Evolutionary conservation across 2,888 invertebrate genomes (phyloP).

Genomic region (Cantharis rufa): DNA sequence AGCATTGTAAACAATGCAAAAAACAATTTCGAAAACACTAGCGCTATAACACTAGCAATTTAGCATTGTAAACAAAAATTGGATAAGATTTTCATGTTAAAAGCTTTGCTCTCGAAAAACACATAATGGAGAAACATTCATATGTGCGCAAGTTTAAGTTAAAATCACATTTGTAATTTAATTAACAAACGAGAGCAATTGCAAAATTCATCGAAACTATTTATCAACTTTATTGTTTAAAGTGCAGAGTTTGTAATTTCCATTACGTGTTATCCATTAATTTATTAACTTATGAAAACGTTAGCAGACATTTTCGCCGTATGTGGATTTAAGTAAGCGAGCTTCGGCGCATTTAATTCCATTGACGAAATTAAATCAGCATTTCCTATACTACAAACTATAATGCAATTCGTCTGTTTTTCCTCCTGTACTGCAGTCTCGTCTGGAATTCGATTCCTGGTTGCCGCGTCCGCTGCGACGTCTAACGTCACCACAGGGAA

Average conservation of each 20-base stretch:
- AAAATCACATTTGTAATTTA: not conserved
- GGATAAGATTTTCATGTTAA: not conserved
- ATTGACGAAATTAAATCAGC: constrained; percentile 20
- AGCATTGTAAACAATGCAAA: no score
- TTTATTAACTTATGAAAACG: not conserved
- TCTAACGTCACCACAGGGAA: constrained; percentile 36
- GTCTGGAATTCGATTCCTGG: constrained; percentile 36
- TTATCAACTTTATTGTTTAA: not conserved
- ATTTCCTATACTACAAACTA: constrained; percentile 14
- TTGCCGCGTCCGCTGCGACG: constrained; percentile 34
- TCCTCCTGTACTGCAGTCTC: constrained; percentile 32
- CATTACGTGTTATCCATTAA: not conserved
- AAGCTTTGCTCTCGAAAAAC: not conserved
- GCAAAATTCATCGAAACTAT: not conserved
- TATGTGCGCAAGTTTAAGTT: not conserved
- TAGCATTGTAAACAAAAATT: not conserved
- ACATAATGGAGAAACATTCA: not conserved
- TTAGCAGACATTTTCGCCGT: not conserved
- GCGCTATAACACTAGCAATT: no score
- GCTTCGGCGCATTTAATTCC: constrained; percentile 15
- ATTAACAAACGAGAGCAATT: not conserved
- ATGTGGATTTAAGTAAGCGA: not conserved
- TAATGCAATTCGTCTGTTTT: constrained; percentile 41
- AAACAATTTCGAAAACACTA: no score
- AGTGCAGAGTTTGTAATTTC: not conserved